Evolutionary conservation across 30 jellyfish, hydroid and myxozoan genomes (phyloP), one percentile per base, ranked within the genome.

Genomic region (Hydra vulgaris): DNA sequence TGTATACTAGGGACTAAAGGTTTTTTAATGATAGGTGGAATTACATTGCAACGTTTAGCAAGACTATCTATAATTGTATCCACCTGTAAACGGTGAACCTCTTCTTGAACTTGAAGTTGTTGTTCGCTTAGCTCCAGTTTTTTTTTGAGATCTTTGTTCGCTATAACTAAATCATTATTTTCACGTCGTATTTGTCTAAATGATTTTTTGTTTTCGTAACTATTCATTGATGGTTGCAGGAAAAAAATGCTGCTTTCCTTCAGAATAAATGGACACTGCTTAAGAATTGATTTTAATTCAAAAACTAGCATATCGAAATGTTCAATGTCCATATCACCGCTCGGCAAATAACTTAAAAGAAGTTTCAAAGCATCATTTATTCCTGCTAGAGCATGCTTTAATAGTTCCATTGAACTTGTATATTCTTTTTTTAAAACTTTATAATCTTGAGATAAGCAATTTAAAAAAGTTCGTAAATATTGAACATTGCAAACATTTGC

Each of bases 61-160:
- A 78, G 69, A 53, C 85, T 78, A 22, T 52, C 55, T 8, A 78
- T 61, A 23, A 78, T 78, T 23, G 85, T 78, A 23, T 78, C 81
- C 19, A 78, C 69, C 54, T 78, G 85, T 18, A 78, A 53, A 53
- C 54, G 26, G n/a, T 78, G 79, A 12, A 78, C 66, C 79, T 23
- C 69, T n/a, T 78, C 85, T 78, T 78, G 27, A 18, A 54, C 0
- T 78, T 78, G 70, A 3, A 75, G 61, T 40, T 40, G 5, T 40
- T 40, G 61, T 40, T 40, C 61, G 12, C 5, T 40, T 40, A 40
- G 5, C 12, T 40, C 61, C 12, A 40, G 61, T 40, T 40, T 40
- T 12, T 40, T 69, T 8, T 1, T 78, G 15, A 78, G 66, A 27
- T 78, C 69, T 61, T 78, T 26, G 3, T 78, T 54, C 54, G 66